These are phyloP conservation scores for Chouioia cunea DNA, from an alignment of 2,888 invertebrate species.

Conservation along the genomic window DNA sequence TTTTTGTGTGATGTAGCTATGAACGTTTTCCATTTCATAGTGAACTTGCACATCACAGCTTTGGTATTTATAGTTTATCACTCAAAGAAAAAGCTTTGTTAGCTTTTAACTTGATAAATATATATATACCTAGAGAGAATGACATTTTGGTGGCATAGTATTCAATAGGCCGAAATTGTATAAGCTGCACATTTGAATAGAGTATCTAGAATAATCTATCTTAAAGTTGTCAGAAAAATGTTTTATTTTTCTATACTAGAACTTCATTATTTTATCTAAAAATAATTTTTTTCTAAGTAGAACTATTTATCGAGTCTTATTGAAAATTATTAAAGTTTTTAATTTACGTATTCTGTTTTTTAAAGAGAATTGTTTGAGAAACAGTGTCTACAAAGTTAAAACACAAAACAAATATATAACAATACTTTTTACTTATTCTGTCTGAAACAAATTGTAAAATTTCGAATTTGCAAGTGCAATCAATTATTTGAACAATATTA, in stretches of 20 bases:
- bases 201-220: background rate
- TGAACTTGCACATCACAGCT: conserved; percentile 30
- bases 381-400: background rate
- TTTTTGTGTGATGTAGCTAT: background rate
- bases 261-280: too few species aligned
- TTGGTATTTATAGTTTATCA: conserved; percentile 22
- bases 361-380: too few species aligned
- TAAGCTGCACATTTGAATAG: conserved; percentile 20
- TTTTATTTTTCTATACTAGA: too few species aligned
- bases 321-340: background rate
- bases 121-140: conserved; percentile 11
- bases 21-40: conserved; percentile 14
- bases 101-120: conserved; percentile 30
- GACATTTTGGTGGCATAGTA: conserved; percentile 17
- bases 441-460: conserved; percentile 9
- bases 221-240: background rate
- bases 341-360: background rate
- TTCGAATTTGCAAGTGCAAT: background rate
- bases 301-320: background rate
- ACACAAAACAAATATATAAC: conserved; percentile 6
- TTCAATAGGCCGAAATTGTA: conserved; percentile 17
- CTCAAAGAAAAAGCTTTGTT: conserved; percentile 19
- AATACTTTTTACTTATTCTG: background rate
- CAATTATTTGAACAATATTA: too few species aligned
- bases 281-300: background rate